A percentile compares a stretch with the other conserved stretches of the same genome.
Evolutionary conservation across 2,888 invertebrate species (phyloP).

Genomic region (Smittia sp.): DNA sequence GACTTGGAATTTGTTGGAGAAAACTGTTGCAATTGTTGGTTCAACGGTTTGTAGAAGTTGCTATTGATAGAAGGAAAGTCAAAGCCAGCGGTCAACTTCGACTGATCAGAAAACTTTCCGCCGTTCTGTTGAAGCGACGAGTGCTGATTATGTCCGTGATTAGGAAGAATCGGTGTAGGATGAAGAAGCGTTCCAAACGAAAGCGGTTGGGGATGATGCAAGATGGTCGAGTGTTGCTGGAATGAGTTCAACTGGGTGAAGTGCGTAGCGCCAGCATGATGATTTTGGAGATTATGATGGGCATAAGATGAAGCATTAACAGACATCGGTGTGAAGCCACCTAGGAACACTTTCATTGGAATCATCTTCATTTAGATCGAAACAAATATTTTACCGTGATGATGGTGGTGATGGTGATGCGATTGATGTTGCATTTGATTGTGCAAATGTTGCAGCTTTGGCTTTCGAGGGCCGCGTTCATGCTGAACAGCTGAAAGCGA

Average conservation of each 20-base stretch:
- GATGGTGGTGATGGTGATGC: conserved; percentile 48
- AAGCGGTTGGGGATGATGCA: conserved; percentile 46
- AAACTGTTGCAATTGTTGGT: conserved; percentile 28
- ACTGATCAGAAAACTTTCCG: background rate
- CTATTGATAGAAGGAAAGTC: conserved; percentile 40
- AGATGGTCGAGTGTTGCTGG: conserved; percentile 43
- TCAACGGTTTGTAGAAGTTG: conserved; percentile 39
- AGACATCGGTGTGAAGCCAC: conserved; percentile 41
- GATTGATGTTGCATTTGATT: conserved; percentile 50
- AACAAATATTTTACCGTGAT: no score
- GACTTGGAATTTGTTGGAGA: conserved; percentile 39
- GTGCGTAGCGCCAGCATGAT: conserved; percentile 25
- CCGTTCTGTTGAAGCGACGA: conserved; percentile 51
- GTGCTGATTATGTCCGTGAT: conserved; percentile 53
- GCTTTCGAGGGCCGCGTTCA: conserved; percentile 92
- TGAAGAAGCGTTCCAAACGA: conserved; percentile 50
- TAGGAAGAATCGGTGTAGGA: conserved; percentile 47
- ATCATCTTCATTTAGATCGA: no score
- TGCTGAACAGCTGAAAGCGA: conserved; percentile 84
- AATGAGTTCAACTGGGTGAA: conserved; percentile 36
- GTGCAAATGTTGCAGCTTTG: conserved; percentile 78
- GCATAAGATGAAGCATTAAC: conserved; percentile 29
- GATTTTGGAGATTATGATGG: conserved; percentile 45
- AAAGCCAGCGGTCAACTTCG: conserved; percentile 24
- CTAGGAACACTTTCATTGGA: no score